Base-by-base conservation (phyloP, 2,888 invertebrate species). In the Laothoe populi region DNA sequence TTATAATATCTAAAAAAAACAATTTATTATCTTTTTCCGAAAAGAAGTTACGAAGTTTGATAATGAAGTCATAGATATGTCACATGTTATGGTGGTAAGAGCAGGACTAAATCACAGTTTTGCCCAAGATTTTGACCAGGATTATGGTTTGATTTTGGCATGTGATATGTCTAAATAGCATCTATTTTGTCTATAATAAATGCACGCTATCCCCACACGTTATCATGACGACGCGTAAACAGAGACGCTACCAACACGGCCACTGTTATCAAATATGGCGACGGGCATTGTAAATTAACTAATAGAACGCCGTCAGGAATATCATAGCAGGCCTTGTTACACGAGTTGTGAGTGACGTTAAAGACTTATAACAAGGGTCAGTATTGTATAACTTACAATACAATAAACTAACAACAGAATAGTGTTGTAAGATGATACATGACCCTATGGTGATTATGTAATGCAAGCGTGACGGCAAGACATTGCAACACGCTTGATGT, bases 211-310 rank as follows among this genome's bases (percentile, higher is more conserved):
- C 23, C 48, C 44, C 1, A 44, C 16, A 44, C 44, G 44, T 38
- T 38, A 38, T 13, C 38, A 38, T 38, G 44, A 31, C 31, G 8
- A 31, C 31, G 8, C 31, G 19, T 16, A 11, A 24, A 26, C 26
- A 16, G 10, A 16, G 49, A n/a, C 31, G 31, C n/a, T n/a, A 11
- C 2, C 10, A n/a, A 24, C 24, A 24, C 49, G 26, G 16, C n/a
- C 16, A 16, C 26, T 24, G 26, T 26, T 26, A 16, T 16, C 31
- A 49, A 49, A 48, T 48, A 48, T 49, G 2, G 16, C 16, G 4
- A 49, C 49, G 49, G 49, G 53, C n/a, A 53, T 49, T 53, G 53
- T 53, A 35, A 31, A 53, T 53, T 53, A 19, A 26, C n/a, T 49
- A 49, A 23, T 23, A 24, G 24, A 13, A 35, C 16, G 19, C 31